These are phyloP conservation scores for Grus americana DNA, from an alignment of 2,113 vertebrate species.

Conservation along the genomic window DNA sequence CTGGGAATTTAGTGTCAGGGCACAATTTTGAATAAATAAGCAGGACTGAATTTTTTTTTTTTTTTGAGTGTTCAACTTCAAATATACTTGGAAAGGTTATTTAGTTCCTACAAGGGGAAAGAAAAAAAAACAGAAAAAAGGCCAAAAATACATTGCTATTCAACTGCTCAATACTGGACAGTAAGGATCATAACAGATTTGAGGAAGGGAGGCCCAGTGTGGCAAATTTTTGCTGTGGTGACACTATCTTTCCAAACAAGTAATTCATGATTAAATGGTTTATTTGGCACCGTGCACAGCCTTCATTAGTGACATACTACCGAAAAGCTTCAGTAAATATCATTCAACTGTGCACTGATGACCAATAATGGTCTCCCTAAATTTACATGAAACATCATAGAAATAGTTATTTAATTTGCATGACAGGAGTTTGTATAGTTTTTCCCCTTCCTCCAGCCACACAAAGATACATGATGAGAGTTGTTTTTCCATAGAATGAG, in stretches of 20 bases:
- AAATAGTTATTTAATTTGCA: not conserved
- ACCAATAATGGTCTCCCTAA: not conserved
- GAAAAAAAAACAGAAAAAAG: not conserved
- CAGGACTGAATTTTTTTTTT: rapidly evolving
- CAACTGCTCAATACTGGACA: not conserved
- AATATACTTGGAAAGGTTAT: not conserved
- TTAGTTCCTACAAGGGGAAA: not conserved
- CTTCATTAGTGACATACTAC: not conserved
- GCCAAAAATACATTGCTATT: not conserved
- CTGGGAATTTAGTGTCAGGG: not conserved
- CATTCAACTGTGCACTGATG: not conserved
- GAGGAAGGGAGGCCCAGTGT: not conserved
- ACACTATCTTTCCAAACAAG: not conserved
- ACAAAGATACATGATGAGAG: not conserved
- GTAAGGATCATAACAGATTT: not conserved
- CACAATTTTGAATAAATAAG: not conserved
- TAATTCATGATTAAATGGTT: not conserved
- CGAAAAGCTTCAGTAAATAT: not conserved
- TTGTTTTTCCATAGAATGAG: not conserved
- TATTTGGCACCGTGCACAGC: not conserved
- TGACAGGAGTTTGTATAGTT: not conserved
- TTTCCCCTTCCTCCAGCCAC: not conserved
- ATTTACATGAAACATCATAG: not conserved
- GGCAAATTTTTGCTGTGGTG: not conserved
- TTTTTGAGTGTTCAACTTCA: not conserved